These are phyloP conservation scores for Macropis europaea DNA, from an alignment of 2,888 invertebrate species.

Conservation along the genomic window DNA sequence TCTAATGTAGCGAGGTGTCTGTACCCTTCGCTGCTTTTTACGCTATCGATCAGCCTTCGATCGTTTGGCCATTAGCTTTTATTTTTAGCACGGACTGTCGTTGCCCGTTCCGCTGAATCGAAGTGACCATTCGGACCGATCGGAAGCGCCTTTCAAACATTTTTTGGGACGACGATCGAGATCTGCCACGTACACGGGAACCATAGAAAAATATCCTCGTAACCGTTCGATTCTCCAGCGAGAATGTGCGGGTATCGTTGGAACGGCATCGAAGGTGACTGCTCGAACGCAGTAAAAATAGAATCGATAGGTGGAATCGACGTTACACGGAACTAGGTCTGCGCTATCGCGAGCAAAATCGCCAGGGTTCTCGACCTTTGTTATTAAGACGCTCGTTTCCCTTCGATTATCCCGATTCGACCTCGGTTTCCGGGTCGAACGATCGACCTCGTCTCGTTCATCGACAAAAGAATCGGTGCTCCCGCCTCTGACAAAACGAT, in stretches of 20 bases:
- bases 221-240: too few relatives aligned
- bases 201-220: background rate
- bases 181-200: background rate
- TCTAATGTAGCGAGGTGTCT: slow-evolving; percentile 57
- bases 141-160: too few relatives aligned
- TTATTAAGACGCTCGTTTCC: slow-evolving; percentile 20
- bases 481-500: background rate
- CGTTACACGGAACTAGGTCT: slow-evolving; percentile 52
- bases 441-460: background rate
- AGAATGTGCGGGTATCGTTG: background rate
- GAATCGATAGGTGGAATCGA: slow-evolving; percentile 55
- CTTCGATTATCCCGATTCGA: background rate
- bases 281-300: slow-evolving; percentile 47
- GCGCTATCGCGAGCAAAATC: slow-evolving; percentile 54
- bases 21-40: slow-evolving; percentile 46
- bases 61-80: slow-evolving; percentile 70
- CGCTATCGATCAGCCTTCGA: slow-evolving; percentile 74
- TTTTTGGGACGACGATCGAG: too few relatives aligned
- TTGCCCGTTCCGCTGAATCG: slow-evolving; percentile 59
- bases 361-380: slow-evolving; percentile 60
- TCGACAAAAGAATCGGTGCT: slow-evolving; percentile 8
- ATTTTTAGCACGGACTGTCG: slow-evolving; percentile 71
- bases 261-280: slow-evolving; percentile 32
- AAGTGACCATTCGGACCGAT: too few relatives aligned
- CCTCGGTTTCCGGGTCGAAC: background rate